Percentiles rank a stretch among this genome's conserved stretches.
phyloP scores from a whole-genome alignment of 2,888 invertebrate genomes.

The Lepidocyrtoides sp. region DNA sequence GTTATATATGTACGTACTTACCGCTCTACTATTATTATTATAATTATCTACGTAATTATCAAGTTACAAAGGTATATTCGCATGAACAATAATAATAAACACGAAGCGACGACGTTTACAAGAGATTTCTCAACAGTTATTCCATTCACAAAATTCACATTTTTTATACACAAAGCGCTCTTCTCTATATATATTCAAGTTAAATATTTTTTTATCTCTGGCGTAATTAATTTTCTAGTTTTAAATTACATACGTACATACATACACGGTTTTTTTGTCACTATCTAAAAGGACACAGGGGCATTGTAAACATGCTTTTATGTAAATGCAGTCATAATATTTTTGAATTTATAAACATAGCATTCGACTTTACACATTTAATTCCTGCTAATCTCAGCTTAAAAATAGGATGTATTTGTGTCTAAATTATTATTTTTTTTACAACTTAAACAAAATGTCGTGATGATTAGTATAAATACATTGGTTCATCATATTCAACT shows the following conservation, averaged over 20 bases:
- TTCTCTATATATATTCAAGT: background rate
- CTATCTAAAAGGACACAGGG: constrained; percentile 3
- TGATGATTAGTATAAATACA: constrained; percentile 9
- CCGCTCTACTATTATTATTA: background rate
- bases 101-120: constrained; percentile 58
- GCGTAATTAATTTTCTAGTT: background rate
- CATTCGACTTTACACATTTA: background rate
- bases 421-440: background rate
- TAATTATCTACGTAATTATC: background rate
- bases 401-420: constrained; percentile 36
- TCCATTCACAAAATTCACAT: constrained; percentile 63
- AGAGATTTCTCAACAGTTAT: constrained; percentile 44
- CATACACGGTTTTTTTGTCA: constrained; percentile 15
- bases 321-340: constrained; percentile 60
- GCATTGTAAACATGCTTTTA: constrained; percentile 29
- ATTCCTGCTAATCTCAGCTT: constrained; percentile 38
- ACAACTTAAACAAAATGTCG: constrained; percentile 23
- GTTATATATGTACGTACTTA: background rate
- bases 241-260: constrained; percentile 60
- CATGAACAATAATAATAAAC: constrained; percentile 60
- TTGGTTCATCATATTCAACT: background rate
- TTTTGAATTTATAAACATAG: background rate
- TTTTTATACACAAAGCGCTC: constrained; percentile 67
- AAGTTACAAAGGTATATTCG: constrained; percentile 14
- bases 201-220: constrained; percentile 40